phyloP scores from a whole-genome alignment of 2,113 vertebrate genomes.

The Mesembrinibis cayennensis region DNA sequence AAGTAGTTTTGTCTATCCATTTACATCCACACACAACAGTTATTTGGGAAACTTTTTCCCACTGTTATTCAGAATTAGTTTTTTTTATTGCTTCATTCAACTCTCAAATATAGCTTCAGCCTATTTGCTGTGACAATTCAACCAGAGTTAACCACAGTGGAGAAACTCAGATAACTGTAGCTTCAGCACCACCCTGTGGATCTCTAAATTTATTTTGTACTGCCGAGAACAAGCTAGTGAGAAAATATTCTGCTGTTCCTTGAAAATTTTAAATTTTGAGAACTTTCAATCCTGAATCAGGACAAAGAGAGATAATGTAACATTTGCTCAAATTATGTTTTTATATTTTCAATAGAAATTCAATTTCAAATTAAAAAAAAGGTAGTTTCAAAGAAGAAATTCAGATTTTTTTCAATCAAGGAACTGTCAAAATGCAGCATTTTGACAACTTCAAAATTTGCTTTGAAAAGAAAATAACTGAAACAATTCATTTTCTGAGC shows the following conservation, averaged over 20 bases:
- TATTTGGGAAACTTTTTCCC: not conserved
- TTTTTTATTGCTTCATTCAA: not conserved
- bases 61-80: not conserved
- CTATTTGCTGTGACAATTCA: not conserved
- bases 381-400: not conserved
- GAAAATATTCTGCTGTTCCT: not conserved
- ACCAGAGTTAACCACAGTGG: not conserved
- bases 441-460: not conserved
- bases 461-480: not conserved
- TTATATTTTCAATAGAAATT: not conserved
- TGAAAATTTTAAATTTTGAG: not conserved
- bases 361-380: not conserved
- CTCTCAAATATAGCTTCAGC: not conserved
- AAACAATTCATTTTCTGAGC: not conserved
- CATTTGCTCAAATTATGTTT: not conserved
- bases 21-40: not conserved
- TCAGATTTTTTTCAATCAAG: not conserved
- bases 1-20: not conserved
- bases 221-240: not conserved
- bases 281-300: not conserved
- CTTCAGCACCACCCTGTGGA: constrained; percentile 60
- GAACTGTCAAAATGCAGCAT: not conserved
- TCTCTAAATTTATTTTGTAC: not conserved
- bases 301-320: not conserved
- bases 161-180: not conserved